Conservation (phyloP, 2,888 invertebrate genomes). For the Tryphoninae sp. region DNA sequence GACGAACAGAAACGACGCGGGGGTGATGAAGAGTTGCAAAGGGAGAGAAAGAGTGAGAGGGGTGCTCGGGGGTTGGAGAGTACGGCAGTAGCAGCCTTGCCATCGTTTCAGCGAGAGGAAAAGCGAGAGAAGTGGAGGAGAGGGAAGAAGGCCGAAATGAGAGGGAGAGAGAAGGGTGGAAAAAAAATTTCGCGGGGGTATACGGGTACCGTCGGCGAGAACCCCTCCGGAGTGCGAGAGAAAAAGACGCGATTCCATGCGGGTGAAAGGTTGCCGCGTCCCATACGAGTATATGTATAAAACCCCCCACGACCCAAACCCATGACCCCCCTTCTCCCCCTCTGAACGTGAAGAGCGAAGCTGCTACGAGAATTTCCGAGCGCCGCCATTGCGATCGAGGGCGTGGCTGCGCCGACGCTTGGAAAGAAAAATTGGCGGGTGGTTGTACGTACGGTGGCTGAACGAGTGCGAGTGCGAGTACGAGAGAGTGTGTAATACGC, state of each 20-base stretch:
- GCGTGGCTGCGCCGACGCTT: conserved; percentile 81
- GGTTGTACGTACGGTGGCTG: conserved; percentile 62
- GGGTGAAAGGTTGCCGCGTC: conserved; percentile 75
- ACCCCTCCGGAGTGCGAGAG: conserved; percentile 55
- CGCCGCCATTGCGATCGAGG: conserved; percentile 79
- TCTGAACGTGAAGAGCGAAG: conserved; percentile 7
- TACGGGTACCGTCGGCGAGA: conserved; percentile 33
- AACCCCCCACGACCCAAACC: conserved; percentile 4
- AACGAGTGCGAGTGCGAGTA: conserved; percentile 64
- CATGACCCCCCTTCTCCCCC: not conserved
- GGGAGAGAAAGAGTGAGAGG: not conserved
- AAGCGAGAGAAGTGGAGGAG: conserved; percentile 44
- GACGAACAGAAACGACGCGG: conserved; percentile 36
- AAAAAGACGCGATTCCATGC: conserved; percentile 69
- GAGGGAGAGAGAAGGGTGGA: conserved; percentile 55
- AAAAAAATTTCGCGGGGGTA: conserved; percentile 52
- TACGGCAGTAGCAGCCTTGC: conserved; percentile 26
- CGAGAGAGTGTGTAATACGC: conserved; percentile 33
- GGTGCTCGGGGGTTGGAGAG: conserved; percentile 32
- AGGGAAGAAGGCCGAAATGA: conserved; percentile 30
- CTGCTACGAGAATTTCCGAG: conserved; percentile 71
- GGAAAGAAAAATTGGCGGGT: conserved; percentile 75
- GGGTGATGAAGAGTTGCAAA: conserved; percentile 23
- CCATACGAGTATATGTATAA: conserved; percentile 58
- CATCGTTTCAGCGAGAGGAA: conserved; percentile 42